phyloP scores from a whole-genome alignment of 2,113 vertebrate species.

The Nycticebus coucang region DNA sequence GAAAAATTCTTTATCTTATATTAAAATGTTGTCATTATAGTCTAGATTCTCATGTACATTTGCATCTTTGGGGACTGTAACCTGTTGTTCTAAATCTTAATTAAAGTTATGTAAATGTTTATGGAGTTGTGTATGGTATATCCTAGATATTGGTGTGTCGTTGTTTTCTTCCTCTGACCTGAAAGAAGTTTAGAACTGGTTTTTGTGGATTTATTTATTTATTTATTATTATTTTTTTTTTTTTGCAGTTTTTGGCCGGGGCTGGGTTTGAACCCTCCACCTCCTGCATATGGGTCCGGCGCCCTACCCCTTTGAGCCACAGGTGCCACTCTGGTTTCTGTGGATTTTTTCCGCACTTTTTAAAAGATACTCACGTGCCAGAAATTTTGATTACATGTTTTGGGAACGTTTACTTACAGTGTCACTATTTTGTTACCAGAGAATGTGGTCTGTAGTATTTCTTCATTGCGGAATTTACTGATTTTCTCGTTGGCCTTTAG shows the following conservation, averaged over 20 bases:
- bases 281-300: too few relatives aligned
- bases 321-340: neutral
- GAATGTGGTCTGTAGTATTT: neutral
- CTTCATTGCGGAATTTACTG: neutral
- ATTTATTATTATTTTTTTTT: too few relatives aligned
- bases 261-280: too few relatives aligned
- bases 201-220: neutral
- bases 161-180: neutral
- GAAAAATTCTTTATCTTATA: neutral
- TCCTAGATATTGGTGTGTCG: neutral
- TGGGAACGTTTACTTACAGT: slow-evolving; percentile 18
- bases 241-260: too few relatives aligned
- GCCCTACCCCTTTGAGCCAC: too few relatives aligned
- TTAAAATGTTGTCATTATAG: neutral
- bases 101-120: neutral
- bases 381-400: slow-evolving; percentile 1
- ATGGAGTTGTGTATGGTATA: neutral
- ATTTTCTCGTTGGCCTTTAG: neutral
- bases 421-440: neutral
- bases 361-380: neutral
- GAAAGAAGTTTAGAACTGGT: neutral
- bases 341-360: neutral
- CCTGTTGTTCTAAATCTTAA: neutral
- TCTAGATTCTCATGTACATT: neutral
- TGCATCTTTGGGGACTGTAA: neutral